Conservation (phyloP, 2,113 vertebrate genomes). For the Panurus biarmicus region DNA sequence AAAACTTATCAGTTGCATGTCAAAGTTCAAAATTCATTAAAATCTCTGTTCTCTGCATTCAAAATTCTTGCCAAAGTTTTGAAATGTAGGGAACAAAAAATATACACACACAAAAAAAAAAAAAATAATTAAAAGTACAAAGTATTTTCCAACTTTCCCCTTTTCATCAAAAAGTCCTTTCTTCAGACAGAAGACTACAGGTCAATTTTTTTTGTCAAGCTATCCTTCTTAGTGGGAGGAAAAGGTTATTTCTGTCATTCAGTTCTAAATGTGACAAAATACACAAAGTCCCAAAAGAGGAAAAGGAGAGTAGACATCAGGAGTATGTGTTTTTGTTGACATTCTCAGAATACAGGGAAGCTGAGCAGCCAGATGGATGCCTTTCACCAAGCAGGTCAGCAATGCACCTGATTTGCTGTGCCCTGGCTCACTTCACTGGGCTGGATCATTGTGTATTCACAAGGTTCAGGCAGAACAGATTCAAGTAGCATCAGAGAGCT, state of each 20-base stretch:
- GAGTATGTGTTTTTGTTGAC: neutral
- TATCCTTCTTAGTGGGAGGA: conserved; percentile 36
- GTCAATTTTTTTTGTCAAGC: conserved; percentile 37
- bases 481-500: neutral
- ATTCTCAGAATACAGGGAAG: neutral
- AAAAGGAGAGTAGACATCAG: neutral
- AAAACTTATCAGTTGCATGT: neutral
- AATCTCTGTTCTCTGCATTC: neutral
- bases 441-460: neutral
- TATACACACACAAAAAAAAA: neutral
- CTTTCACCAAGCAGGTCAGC: neutral
- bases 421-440: neutral
- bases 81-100: neutral
- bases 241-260: conserved; percentile 60
- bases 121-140: neutral
- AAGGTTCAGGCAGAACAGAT: neutral
- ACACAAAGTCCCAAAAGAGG: conserved; percentile 24
- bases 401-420: neutral
- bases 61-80: neutral
- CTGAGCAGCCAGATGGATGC: neutral
- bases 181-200: neutral
- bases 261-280: conserved; percentile 43
- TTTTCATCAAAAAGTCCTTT: neutral
- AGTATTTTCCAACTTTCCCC: neutral
- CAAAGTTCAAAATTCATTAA: neutral